Evolutionary conservation across 2,888 invertebrate species (phyloP), one percentile per base, ranked within the genome.

Genomic region (Tiliacea aurago): DNA sequence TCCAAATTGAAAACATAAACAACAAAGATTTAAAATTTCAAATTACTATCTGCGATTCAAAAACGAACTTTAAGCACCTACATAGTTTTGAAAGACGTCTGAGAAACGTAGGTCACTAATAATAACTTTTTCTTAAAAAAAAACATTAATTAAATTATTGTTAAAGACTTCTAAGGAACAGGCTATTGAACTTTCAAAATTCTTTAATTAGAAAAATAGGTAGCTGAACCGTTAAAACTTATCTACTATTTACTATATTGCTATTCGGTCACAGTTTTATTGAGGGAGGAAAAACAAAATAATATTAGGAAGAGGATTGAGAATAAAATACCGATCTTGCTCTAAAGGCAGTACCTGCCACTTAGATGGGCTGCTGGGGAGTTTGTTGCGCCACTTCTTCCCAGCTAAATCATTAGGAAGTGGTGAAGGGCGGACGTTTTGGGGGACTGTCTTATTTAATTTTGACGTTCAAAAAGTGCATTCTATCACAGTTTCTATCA

Each of bases 11-110:
- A 28, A 28, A 28, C 1, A 3, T 28, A 28, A 28, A 28, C 28
- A 28, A 28, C 28, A 28, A 28, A 28, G 28, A 2, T 28, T 28
- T 28, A 28, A 28, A 28, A 28, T 28, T 1, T 28, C 28, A 28
- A 28, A 28, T 28, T 28, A 28, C 28, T 28, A 28, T 28, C 28
- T 28, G 28, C 2, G 28, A 28, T 28, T 28, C 1, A 28, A 28
- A 28, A 28, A 28, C 1, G 1, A 28, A 28, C 28, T 28, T 7
- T 53, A 37, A 11, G 2, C 0, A 49, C 7, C 10, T n/a, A 23
- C n/a, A 18, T 20, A 7, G 20, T 59, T 45, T 73, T 73, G 58
- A 59, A 73, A 73, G 43, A 59, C 49, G 33, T 51, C 58, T 59
- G 43, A 51, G 45, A 59, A 73, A 51, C 9, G 0, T 51, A 28